Evolutionary conservation across 2,888 invertebrate genomes (phyloP), one percentile per base, ranked within the genome.

Genomic region (Acanthosepion esculentum): DNA sequence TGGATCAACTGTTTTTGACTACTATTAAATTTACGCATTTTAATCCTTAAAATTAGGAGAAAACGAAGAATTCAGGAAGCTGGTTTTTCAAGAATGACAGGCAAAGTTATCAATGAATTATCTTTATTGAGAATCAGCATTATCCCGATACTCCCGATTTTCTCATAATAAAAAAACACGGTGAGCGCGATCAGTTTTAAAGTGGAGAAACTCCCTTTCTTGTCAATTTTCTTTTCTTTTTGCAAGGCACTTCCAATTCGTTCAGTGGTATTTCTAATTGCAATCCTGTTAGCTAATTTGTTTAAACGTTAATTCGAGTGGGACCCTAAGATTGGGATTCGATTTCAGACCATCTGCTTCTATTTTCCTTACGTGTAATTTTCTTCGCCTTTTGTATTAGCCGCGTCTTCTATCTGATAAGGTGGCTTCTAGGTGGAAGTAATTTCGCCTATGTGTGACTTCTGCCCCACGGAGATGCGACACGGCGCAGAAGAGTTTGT

Each of bases 301-400:
- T 93, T 93, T 53, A 48, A 93, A 93, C 53, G 53, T 26, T 93
- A 93, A 93, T 93, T 93, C 53, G 48, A 93, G 48, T 48, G 48
- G 48, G 93, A 93, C 53, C 93, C 53, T n/a, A 93, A 93, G 93
- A 93, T 48, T 93, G 93, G 48, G 53, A 93, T 93, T 93, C 48
- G 93, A 48, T 93, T 53, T 50, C 93, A 93, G 93, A 93, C 93
- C 93, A 93, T 93, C 93, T 93, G 93, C 48, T 93, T 53, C 93
- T 93, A 93, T 93, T 48, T 93, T 93, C 48, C 50, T 93, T 48
- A n/a, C n/a, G 93, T 93, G 93, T 93, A 48, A 93, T 93, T 93
- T 93, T 93, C 93, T 93, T 93, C 93, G 93, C 93, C 93, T 93
- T 93, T 93, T 53, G 50, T 93, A 93, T 93, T 93, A 93, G 93